Conservation (phyloP, 2,797 vertebrate species). For the Cossypha heuglini region DNA sequence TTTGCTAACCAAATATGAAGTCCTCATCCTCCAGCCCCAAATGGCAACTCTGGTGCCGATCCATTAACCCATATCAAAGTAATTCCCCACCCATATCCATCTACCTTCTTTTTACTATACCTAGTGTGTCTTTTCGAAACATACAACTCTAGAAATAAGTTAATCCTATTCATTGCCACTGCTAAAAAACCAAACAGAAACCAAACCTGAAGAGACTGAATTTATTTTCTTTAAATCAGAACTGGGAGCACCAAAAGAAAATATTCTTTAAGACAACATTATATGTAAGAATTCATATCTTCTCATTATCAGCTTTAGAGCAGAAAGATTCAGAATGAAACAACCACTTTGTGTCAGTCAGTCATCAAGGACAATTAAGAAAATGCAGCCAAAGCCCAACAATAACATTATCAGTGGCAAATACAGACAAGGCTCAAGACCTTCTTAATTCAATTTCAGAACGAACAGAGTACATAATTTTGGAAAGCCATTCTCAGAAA, state of each 20-base stretch:
- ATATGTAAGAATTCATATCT: rapidly evolving
- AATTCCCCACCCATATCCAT: not conserved
- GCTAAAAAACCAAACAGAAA: not conserved
- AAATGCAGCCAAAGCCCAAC: not conserved
- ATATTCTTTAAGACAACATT: not conserved
- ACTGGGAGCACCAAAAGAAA: not conserved
- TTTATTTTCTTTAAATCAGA: not conserved
- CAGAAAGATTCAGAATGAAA: not conserved
- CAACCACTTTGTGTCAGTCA: not conserved
- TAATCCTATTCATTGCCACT: not conserved
- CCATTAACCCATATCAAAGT: not conserved
- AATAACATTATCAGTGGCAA: not conserved
- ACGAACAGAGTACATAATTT: rapidly evolving
- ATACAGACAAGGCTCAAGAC: not conserved
- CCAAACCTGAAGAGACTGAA: not conserved
- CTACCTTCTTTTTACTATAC: not conserved
- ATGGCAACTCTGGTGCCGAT: not conserved
- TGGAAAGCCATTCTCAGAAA: not conserved
- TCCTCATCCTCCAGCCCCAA: not conserved
- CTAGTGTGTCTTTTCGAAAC: not conserved
- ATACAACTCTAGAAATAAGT: not conserved
- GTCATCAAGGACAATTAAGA: not conserved
- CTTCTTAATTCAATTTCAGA: not conserved
- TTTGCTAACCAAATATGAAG: not conserved
- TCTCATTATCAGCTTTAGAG: not conserved